Conservation (phyloP, 64 coral and sea anemone species). For the Montipora efflorescens region DNA sequence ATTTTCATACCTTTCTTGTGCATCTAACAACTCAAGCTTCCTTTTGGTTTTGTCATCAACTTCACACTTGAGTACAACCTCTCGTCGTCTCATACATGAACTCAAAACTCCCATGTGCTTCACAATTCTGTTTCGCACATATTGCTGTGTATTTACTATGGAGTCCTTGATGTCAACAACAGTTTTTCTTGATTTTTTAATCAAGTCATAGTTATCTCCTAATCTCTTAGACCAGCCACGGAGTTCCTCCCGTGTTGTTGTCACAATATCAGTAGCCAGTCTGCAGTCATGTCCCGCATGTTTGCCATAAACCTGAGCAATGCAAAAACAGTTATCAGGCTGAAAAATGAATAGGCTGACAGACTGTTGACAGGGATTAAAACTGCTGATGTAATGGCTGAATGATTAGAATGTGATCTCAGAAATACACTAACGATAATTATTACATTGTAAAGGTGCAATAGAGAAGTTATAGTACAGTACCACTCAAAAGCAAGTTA, state of each 20-base stretch:
- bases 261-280: slow-evolving; percentile 76
- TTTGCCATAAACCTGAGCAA: slow-evolving; percentile 76
- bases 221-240: slow-evolving; percentile 62
- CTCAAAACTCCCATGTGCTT: slow-evolving; percentile 69
- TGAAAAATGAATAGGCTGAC: too few species aligned
- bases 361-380: too few species aligned
- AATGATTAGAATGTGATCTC: too few species aligned
- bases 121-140: slow-evolving; percentile 59
- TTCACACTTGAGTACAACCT: slow-evolving; percentile 34
- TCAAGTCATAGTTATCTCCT: slow-evolving; percentile 27
- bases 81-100: slow-evolving; percentile 44
- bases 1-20: slow-evolving; percentile 69
- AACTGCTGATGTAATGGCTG: too few species aligned
- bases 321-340: neutral
- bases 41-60: slow-evolving; percentile 42
- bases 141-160: slow-evolving; percentile 33
- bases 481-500: too few species aligned
- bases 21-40: slow-evolving; percentile 69
- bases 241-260: slow-evolving; percentile 71
- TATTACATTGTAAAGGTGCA: too few species aligned
- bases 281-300: slow-evolving; percentile 86
- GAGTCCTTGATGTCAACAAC: slow-evolving; percentile 49
- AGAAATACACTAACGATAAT: too few species aligned
- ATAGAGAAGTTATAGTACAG: too few species aligned
- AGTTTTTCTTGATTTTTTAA: slow-evolving; percentile 64